Evolutionary conservation across 1,140 invertebrate genomes (phyloP).

Genomic region (Drosophila quadrilineata): DNA sequence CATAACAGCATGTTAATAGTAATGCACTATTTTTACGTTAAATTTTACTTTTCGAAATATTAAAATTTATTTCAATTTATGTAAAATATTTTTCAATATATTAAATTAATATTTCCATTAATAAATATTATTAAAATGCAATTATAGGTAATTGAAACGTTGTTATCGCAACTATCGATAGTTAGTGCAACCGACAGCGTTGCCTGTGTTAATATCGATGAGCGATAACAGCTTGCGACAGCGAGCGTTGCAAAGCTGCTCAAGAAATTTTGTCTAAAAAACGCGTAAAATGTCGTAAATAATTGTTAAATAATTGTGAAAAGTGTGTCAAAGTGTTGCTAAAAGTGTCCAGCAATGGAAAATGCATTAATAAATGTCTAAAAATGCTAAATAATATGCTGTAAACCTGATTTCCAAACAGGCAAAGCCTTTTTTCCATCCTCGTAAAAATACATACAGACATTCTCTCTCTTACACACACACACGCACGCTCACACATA

Average conservation of each 20-base stretch:
- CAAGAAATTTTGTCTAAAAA: conserved; percentile 46
- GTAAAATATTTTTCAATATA: background rate
- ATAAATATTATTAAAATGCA: background rate
- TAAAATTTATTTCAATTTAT: no score
- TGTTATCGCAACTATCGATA: conserved; percentile 14
- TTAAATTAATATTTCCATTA: background rate
- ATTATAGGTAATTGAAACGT: no score
- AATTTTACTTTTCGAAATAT: no score
- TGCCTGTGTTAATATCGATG: conserved; percentile 23
- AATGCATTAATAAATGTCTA: conserved; percentile 19
- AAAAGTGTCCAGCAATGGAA: conserved; percentile 23
- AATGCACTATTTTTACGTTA: no score
- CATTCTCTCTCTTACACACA: conserved; percentile 39
- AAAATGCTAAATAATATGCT: conserved; percentile 50
- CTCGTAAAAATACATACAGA: conserved; percentile 68
- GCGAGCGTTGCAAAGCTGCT: conserved; percentile 34
- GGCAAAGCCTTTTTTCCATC: conserved; percentile 72
- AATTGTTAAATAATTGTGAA: conserved; percentile 54
- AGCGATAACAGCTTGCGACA: conserved; percentile 30
- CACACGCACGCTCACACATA: conserved; percentile 18
- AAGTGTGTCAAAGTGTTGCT: conserved; percentile 34
- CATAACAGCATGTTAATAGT: background rate
- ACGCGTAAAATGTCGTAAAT: conserved; percentile 49
- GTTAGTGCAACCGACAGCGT: background rate
- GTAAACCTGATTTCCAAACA: conserved; percentile 71